Evolutionary conservation across 2,113 vertebrate species (phyloP).

Genomic region (Salvelinus fontinalis): DNA sequence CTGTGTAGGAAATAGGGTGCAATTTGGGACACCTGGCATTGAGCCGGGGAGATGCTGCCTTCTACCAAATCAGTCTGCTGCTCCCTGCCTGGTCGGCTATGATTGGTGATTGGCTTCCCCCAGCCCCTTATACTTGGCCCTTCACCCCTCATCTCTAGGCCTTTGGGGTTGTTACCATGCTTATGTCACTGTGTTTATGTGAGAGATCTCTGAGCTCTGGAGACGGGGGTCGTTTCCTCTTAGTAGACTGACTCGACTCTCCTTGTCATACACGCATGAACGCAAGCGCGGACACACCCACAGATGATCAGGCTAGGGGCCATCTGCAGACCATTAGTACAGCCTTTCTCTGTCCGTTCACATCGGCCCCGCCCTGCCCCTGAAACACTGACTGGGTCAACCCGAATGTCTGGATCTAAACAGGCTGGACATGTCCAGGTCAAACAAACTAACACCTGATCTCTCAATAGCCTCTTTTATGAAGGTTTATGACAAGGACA

Average conservation of each 20-base stretch:
- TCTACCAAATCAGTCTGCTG: not conserved
- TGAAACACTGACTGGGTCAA: conserved; percentile 9
- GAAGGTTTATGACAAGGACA: not conserved
- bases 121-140: not conserved
- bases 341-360: conserved; percentile 24
- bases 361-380: too few relatives aligned
- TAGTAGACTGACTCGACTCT: too few relatives aligned
- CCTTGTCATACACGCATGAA: too few relatives aligned
- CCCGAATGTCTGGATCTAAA: conserved; percentile 11
- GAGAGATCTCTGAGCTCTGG: too few relatives aligned
- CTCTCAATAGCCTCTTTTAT: not conserved
- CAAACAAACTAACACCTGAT: conserved; percentile 27
- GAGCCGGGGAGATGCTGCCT: not conserved
- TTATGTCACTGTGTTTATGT: conserved; percentile 29
- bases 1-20: too few relatives aligned
- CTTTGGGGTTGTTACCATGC: too few relatives aligned
- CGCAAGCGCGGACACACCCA: too few relatives aligned
- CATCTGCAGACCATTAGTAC: conserved; percentile 32
- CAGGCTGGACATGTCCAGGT: conserved; percentile 16
- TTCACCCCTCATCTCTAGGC: too few relatives aligned
- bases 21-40: too few relatives aligned
- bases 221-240: too few relatives aligned
- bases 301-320: too few relatives aligned
- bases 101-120: not conserved
- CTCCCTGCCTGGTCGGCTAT: not conserved